Base-by-base conservation (phyloP, 2,888 invertebrate genomes). In the Chorisops tibialis region DNA sequence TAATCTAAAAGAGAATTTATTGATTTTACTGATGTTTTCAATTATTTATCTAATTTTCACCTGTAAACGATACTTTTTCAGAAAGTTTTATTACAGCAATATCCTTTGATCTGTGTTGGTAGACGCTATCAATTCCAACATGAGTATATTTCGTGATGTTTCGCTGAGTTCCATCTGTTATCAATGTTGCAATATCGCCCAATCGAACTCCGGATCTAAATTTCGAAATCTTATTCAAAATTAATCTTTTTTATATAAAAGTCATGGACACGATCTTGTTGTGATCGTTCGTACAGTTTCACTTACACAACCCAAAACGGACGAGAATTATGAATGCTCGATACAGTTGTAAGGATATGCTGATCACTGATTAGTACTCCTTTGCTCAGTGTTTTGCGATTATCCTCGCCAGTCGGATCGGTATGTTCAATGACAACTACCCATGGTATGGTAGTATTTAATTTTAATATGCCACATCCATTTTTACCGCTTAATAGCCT, bases 321-420 rank as follows among this genome's bases (percentile, higher is more conserved):
- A 45, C 65, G 59, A 9, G 66, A 63, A 54, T 69, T 68, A 59
- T 68, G 67, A 7, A 69, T 59, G 41, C 67, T 67, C 2, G 68
- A 69, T n/a, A 69, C 66, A 3, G 68, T 68, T 16, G 68, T 68
- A 11, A 69, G 62, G 21, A 69, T 66, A 61, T 66, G 66, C 18
- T 51, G 45, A 14, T 62, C 52, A 59, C 63, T 62, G 14, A 69
- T 68, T 2, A 69, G 39, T 4, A 68, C 67, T 18, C 68, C 68
- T 56, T 69, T 69, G 30, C 68, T 69, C 6, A 69, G 39, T 9
- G 68, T 65, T 48, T 61, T 64, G 6, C 67, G 51, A 16, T 39
- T 48, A 39, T 60, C 59, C 48, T 30, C 38, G 11, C 47, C 51
- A 1, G 41, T 41, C 16, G 66, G 67, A 62, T 66, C 66, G 30